Evolutionary conservation across 2,113 vertebrate species (phyloP), one percentile per base, ranked within the genome.

Genomic region (Centropus bengalensis): DNA sequence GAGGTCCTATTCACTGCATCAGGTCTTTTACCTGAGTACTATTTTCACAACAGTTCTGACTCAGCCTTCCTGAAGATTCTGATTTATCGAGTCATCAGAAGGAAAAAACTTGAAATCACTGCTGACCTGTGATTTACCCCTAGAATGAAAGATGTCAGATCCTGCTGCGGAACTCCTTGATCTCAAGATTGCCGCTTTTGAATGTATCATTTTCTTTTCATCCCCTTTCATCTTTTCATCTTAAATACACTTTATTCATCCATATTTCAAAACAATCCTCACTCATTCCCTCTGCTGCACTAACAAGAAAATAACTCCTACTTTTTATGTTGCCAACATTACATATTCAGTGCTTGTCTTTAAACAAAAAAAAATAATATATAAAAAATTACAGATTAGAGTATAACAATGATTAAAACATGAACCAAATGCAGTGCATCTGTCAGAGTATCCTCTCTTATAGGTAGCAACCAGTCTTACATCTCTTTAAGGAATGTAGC

Each of bases 401-500:
- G 77, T 77, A 52, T 91, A 95, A 49, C 51, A 91, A 81, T 96
- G 70, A 95, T 97, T 96, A 32, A 93, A 97, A 97, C 82, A 95
- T 95, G 92, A 97, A 95, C 0, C 0, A 14, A 93, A 96, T 79
- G 90, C 47, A 81, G 44, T 40, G 19, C 58, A 59, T 94, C 95
- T 97, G 93, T 97, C 97, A 97, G 75, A 97, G 94, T 89, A 96
- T 69, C 82, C 76, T 96, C 86, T 93, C 89, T 94, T 94, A 86
- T 62, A 96, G 96, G 96, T 97, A 98, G 96, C 88, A 98, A 96
- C 75, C 96, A 96, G 95, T 96, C 96, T 94, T 95, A 96, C 68
- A 71, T 95, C 94, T 97, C 96, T 95, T 98, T 96, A 98, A 97
- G 97, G 94, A 97, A 95, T 86, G 92, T 95, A 98, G 94, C 96